Evolutionary conservation across 1,140 invertebrate genomes (phyloP), one percentile per base, ranked within the genome.

Genomic region (Cotesia vestalis): DNA sequence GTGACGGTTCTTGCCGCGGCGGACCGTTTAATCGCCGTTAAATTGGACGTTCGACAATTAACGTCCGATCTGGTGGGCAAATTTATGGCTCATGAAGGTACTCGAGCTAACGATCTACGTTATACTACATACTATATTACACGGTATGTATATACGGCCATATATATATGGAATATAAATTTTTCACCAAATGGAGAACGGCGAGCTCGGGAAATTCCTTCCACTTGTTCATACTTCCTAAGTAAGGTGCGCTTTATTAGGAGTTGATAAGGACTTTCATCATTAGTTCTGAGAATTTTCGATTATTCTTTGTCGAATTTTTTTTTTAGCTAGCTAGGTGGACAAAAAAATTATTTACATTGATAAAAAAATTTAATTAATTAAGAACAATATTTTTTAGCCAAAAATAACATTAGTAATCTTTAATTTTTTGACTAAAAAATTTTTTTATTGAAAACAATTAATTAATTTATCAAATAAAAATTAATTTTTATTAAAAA

Each of bases 11-110:
- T 46, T 66, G 55, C 52, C 62, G 55, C 62, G 53, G 52, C 55
- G 53, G 63, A 60, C 62, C 70, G 55, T 72, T 72, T 72, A 72
- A 72, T 72, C 70, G 70, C 70, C 63, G 70, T 72, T 72, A 72
- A 72, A 72, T 72, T 72, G 70, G 52, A 72, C 70, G 70, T 72
- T 72, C 70, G 62, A 72, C 70, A 72, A 72, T 72, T 72, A 72
- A 72, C 70, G 70, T 72, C 70, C 70, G 70, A 72, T 72, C 63
- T 63, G 38, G 20, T 8, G 59, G 63, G 40, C 3, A 66, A 72
- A 72, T 72, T 72, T 72, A 72, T 72, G 63, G 70, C 53, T 72
- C 70, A 72, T 66, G 70, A 72, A 72, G 70, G 70, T 53, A 59
- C 51, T 35, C 40, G 35, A 72, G 53, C 52, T 72, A 72, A 40